Base-by-base conservation (phyloP, 2,888 invertebrate genomes). In the Prosapia bicincta region DNA sequence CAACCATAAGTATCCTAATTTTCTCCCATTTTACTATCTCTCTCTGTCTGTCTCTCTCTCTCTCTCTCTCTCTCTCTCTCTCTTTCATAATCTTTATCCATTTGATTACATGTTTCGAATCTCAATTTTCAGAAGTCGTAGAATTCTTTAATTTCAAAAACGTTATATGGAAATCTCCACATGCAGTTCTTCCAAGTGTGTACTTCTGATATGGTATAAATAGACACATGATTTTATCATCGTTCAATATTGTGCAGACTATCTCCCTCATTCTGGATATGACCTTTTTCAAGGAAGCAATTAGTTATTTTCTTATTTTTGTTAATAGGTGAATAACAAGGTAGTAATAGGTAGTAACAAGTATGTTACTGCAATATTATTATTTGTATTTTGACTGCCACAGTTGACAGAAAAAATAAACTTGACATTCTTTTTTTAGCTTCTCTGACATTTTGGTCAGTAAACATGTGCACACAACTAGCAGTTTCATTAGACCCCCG, bases 401-500 rank as follows among this genome's bases (percentile, higher is more conserved):
- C 69, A 69, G 32, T 69, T 69, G 23, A 30, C 69, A 20, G 69
- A 30, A 30, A 69, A 69, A 15, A 69, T 30, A 32, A 15, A 69
- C n/a, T n/a, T n/a, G n/a, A n/a, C 30, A 69, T 69, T 69, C 30
- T 32, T 69, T 69, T 28, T 32, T 28, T 69, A 28, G 30, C 69
- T 30, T 69, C 69, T 30, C 30, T 30, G n/a, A n/a, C n/a, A n/a
- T n/a, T n/a, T n/a, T n/a, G n/a, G n/a, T n/a, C n/a, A n/a, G n/a
- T n/a, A 20, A 69, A 28, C 24, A 24, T 69, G 15, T 69, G 26
- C 32, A 69, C 30, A n/a, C 69, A 69, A 3, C 20, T 26, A 2
- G 69, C 28, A 69, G 30, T 69, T 69, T 69, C 69, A 69, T 69
- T 69, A 30, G 69, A 69, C 23, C 69, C 69, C 30, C 69, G 69